Evolutionary conservation across 2,888 invertebrate species (phyloP).

Genomic region (Ethmia dodecea): DNA sequence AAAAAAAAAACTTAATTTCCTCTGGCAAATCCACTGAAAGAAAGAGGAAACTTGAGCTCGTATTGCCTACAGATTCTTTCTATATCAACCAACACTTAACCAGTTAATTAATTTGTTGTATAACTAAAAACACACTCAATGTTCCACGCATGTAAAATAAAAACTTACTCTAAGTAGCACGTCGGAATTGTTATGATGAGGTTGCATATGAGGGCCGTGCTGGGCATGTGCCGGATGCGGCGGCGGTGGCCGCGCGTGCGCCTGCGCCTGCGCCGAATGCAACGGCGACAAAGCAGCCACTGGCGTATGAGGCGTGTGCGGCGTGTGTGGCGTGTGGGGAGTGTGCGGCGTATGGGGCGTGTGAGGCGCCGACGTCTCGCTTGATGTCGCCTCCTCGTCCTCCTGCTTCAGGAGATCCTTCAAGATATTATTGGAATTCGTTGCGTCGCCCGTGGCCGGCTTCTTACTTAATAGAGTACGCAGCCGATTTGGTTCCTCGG

Average conservation of each 20-base stretch:
- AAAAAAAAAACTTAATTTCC: neutral
- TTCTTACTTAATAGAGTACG: constrained; percentile 78
- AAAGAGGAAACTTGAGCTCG: too few species aligned
- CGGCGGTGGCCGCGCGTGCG: constrained; percentile 26
- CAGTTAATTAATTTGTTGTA: neutral
- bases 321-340: constrained; percentile 56
- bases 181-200: constrained; percentile 61
- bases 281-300: constrained; percentile 36
- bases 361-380: constrained; percentile 63
- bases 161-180: constrained; percentile 75
- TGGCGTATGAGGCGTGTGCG: constrained; percentile 36
- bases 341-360: constrained; percentile 59
- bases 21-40: too few species aligned
- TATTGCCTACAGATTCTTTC: neutral
- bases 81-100: neutral
- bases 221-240: constrained; percentile 32
- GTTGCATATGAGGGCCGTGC: constrained; percentile 26
- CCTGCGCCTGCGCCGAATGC: constrained; percentile 30
- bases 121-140: neutral
- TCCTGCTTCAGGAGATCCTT: constrained; percentile 65
- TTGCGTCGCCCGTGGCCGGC: constrained; percentile 48
- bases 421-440: constrained; percentile 56
- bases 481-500: constrained; percentile 76
- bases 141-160: constrained; percentile 24
- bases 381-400: constrained; percentile 61